Conservation (phyloP, 2,797 vertebrate species). For the Gymnoscopelus microlampas region DNA sequence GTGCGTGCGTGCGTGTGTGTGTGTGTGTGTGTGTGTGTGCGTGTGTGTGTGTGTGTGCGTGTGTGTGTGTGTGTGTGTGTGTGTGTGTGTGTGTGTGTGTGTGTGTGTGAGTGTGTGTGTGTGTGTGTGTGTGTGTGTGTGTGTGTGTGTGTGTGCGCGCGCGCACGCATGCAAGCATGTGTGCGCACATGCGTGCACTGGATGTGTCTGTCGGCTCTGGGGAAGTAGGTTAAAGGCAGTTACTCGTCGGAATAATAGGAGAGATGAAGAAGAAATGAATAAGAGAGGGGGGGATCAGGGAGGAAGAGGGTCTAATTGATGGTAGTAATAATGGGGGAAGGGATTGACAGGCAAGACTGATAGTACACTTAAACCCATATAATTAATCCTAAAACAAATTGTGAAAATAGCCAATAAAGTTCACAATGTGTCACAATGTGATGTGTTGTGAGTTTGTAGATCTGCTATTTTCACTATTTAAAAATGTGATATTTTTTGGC, state of each 20-base stretch:
- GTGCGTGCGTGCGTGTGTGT: constrained; percentile 28
- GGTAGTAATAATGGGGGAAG: constrained; percentile 56
- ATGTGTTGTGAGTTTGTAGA: no score
- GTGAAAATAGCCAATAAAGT: no score
- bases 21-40: constrained; percentile 41
- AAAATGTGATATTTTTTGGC: no score
- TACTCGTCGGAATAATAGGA: constrained; percentile 48
- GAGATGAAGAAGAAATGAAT: constrained; percentile 36
- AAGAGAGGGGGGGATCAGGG: constrained; percentile 1
- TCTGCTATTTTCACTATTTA: no score
- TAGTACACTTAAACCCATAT: no score
- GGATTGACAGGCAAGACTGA: constrained; percentile 31
- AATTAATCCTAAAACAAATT: no score
- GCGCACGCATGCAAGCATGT: no score
- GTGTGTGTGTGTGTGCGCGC: constrained; percentile 25
- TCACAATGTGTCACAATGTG: no score
- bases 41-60: constrained; percentile 7
- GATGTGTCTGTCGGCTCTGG: constrained; percentile 4
- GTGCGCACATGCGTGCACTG: not conserved
- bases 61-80: constrained; percentile 28
- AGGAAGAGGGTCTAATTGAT: constrained; percentile 48
- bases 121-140: constrained; percentile 32
- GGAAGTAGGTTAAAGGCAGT: constrained; percentile 40
- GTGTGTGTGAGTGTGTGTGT: constrained; percentile 29
- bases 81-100: constrained; percentile 21